A percentile compares a stretch with the other conserved stretches of the same genome.
Evolutionary conservation across 2,113 vertebrate species (phyloP).

Genomic region (Panurus biarmicus): DNA sequence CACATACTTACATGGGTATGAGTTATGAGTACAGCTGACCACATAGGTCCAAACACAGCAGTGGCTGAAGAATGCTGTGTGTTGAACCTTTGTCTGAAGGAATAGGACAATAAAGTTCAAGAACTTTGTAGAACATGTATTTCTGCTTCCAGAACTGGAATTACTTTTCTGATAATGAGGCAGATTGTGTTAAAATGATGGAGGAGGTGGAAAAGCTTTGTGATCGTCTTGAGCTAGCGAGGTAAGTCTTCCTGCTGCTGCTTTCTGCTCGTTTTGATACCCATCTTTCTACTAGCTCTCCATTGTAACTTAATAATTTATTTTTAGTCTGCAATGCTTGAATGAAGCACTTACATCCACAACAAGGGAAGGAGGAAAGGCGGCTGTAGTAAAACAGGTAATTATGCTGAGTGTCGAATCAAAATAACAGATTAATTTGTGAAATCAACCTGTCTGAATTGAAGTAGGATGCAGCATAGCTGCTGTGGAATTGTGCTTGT

Average conservation of each 20-base stretch:
- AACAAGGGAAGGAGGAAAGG: slow-evolving; percentile 86
- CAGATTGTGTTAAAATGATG: slow-evolving; percentile 95
- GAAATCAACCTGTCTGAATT: background rate
- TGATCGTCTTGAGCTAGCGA: slow-evolving; percentile 89
- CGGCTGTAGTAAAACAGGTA: slow-evolving; percentile 92
- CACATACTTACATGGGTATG: background rate
- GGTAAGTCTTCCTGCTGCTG: slow-evolving; percentile 67
- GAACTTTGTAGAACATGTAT: slow-evolving; percentile 51
- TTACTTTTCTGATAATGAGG: slow-evolving; percentile 91
- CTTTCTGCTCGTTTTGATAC: background rate
- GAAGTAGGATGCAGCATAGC: background rate
- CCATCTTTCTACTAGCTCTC: slow-evolving; percentile 19
- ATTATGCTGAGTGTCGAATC: slow-evolving; percentile 44
- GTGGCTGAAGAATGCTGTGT: background rate
- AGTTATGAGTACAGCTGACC: background rate
- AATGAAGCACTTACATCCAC: slow-evolving; percentile 87
- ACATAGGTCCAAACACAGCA: background rate
- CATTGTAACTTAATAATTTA: slow-evolving; percentile 50
- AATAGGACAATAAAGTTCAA: slow-evolving; percentile 35
- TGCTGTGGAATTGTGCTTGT: background rate
- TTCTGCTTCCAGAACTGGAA: slow-evolving; percentile 88
- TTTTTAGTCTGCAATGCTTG: slow-evolving; percentile 88
- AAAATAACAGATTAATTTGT: background rate
- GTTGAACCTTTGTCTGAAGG: background rate
- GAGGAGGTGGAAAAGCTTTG: slow-evolving; percentile 98